Base-by-base conservation (phyloP, 2,797 vertebrate genomes). In the Gymnopithys bicolor region DNA sequence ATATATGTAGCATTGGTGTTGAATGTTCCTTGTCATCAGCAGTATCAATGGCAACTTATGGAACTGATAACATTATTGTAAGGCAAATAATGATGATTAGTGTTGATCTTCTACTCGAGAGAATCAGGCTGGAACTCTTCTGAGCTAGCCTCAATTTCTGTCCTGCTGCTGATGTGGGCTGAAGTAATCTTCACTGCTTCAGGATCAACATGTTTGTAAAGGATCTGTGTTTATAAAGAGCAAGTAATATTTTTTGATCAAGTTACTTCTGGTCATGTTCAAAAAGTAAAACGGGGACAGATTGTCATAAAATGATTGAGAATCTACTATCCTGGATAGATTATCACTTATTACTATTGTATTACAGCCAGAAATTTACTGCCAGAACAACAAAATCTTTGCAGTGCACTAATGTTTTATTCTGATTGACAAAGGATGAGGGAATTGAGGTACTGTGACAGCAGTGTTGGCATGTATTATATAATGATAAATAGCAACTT, bases 401-500 rank as follows among this genome's bases (percentile, higher is more conserved):
- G 43, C 27, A 5, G 19, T 48, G 19, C 55, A 19, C 35, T 87
- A 81, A 75, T 78, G 73, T n/a, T 93, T 88, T 89, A 69, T 73
- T 87, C 74, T 88, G 74, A 84, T 69, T 75, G 74, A 90, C 73
- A 93, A 90, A 90, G 74, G 62, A 49, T 4, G 9, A 87, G 59
- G 63, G 48, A 82, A 82, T 82, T n/a, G 21, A 56, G 13, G 2
- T 60, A 13, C 73, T 70, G 70, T 73, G 90, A 37, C 80, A 93
- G 83, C 74, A 69, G 55, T 28, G 67, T 66, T 91, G 83, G 49
- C 51, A 66, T 2, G 0, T 64, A 28, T 87, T 93, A 37, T 85
- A 37, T 84, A 68, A 89, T 78, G 85, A 95, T 89, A 49, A 41
- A 89, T 92, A 92, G 48, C 74, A 91, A 28, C 43, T 86, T 91